phyloP scores from a whole-genome alignment of 2,888 invertebrate species.

The Platerodrilus igneus region DNA sequence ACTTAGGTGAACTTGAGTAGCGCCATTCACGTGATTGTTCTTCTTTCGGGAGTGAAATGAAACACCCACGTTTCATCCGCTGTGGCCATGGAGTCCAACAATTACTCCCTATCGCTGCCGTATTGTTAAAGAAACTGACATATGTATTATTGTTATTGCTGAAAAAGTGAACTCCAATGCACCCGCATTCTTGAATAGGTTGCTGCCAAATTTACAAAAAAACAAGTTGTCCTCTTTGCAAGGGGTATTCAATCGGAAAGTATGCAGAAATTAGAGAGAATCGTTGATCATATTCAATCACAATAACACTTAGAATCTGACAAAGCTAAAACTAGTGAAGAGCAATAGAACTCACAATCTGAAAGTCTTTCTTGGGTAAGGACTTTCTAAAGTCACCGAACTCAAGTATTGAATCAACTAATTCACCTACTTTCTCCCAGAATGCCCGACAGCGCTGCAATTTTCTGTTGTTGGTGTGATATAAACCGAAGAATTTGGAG shows the following conservation, averaged over 20 bases:
- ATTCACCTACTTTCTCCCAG: neutral
- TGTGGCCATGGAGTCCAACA: too few relatives aligned
- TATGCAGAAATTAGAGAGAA: constrained; percentile 4
- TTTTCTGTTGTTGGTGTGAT: neutral
- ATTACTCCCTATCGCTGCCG: too few relatives aligned
- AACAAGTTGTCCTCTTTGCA: neutral
- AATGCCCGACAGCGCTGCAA: neutral
- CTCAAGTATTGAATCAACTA: constrained; percentile 1
- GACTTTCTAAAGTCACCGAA: neutral
- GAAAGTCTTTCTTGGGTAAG: constrained; percentile 5
- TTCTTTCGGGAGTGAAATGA: too few relatives aligned
- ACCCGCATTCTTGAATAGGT: too few relatives aligned
- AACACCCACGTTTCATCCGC: too few relatives aligned
- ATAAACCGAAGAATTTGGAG: neutral
- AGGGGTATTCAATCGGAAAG: too few relatives aligned
- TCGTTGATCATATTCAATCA: constrained; percentile 3
- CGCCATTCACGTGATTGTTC: too few relatives aligned
- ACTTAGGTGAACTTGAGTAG: too few relatives aligned
- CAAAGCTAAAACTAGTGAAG: neutral
- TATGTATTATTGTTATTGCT: too few relatives aligned
- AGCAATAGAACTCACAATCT: constrained; percentile 1
- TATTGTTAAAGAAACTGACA: too few relatives aligned
- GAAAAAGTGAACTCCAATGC: too few relatives aligned
- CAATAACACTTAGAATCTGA: neutral
- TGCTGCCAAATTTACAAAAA: constrained; percentile 4